phyloP scores from a whole-genome alignment of 2,888 invertebrate genomes.

The Blastobasis lacticolella region DNA sequence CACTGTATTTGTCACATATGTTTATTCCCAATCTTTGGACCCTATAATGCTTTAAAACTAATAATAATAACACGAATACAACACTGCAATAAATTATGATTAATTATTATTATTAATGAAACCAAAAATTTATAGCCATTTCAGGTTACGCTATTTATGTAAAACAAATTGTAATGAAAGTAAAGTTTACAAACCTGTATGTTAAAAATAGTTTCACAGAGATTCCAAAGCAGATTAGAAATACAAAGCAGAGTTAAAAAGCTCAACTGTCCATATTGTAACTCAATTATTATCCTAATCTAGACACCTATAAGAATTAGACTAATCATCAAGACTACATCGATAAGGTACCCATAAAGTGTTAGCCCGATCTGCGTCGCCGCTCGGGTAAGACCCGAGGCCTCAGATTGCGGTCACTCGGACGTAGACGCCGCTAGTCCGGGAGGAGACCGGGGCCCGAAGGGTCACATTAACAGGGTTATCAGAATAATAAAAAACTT shows the following conservation, averaged over 20 bases:
- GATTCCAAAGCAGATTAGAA: conserved; percentile 8
- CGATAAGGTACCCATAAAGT: conserved; percentile 12
- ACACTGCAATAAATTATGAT: conserved; percentile 55
- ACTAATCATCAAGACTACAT: conserved; percentile 44
- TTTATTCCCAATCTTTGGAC: conserved; percentile 84
- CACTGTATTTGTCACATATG: conserved; percentile 72
- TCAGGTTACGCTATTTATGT: conserved; percentile 29
- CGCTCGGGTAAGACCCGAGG: background rate
- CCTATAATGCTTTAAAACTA: conserved; percentile 82
- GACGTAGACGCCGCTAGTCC: too few relatives aligned
- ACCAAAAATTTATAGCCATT: conserved; percentile 38
- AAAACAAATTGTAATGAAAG: conserved; percentile 32
- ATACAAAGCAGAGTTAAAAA: conserved; percentile 59
- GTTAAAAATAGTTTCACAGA: conserved; percentile 3
- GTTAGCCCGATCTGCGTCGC: too few relatives aligned
- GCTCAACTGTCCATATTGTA: conserved; percentile 53
- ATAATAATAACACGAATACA: conserved; percentile 65
- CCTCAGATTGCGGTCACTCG: too few relatives aligned
- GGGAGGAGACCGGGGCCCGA: too few relatives aligned
- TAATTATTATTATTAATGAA: conserved; percentile 32
- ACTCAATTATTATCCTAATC: conserved; percentile 45
- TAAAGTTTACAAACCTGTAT: conserved; percentile 1
- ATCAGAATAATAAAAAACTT: conserved; percentile 56
- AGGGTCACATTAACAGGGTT: conserved; percentile 25
- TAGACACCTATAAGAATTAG: conserved; percentile 49